Base-by-base conservation (phyloP, 1,140 invertebrate species). In the Leptopilina clavipes region DNA sequence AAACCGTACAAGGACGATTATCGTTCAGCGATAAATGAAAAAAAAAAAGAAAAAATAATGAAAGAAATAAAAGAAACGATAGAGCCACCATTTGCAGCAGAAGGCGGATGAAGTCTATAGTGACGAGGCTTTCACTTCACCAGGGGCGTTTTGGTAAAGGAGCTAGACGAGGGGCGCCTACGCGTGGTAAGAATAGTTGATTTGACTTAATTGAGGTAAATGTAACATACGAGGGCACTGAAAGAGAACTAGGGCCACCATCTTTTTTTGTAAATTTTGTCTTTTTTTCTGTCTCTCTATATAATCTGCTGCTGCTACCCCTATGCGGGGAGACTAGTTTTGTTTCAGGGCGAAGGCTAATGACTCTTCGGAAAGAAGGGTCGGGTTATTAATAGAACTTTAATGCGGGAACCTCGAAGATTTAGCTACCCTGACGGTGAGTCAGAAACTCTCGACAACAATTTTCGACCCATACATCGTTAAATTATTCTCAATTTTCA, bases 1-100 rank as follows among this genome's bases (percentile, higher is more conserved):
- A 48, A 72, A 72, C 44, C 44, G 71, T 72, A 72, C 43, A 72
- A 72, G 59, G 59, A 65, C 59, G 59, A 65, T 65, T 65, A 65
- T 31, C 22, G 25, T n/a, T 8, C 14, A 1, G 59, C 59, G 59
- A 65, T n/a, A n/a, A 65, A 65, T 14, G 25, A 65, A 65, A 37
- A 10, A 65, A 65, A 31, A 59, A 25, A 1, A 18, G n/a, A 18
- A 54, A 54, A 17, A 54, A 54, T n/a, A 54, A 48, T 17, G 19
- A 56, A 54, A 56, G 18, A 17, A 56, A 18, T 19, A 59, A 59
- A 65, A 65, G 5, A 65, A 14, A 31, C 22, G 59, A 65, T 65
- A 31, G 59, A 65, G 59, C 59, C 48, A 52, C 48, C 48, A 65
- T 65, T 65, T 25, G 22, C 59, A 65, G 59, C 22, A 65, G 37